Evolutionary conservation across 2,888 invertebrate species (phyloP).

Genomic region (Gibbula magus): DNA sequence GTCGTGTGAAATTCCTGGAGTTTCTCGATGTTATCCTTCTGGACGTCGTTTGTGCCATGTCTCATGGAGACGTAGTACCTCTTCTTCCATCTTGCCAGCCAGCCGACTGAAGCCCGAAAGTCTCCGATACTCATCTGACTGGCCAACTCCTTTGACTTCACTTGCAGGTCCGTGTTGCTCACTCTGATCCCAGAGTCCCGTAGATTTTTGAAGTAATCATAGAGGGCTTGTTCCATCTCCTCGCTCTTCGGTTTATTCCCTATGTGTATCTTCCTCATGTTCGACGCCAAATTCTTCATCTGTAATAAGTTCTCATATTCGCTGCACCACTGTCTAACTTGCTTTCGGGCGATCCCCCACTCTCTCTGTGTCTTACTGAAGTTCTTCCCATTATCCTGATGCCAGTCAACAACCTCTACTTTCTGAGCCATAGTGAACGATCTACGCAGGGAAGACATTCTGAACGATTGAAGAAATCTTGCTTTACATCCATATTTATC

Average conservation of each 20-base stretch:
- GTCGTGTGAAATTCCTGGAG: not conserved
- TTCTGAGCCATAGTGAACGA: not conserved
- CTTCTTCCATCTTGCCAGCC: not conserved
- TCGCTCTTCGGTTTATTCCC: not conserved
- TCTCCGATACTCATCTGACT: not conserved
- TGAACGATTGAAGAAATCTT: not conserved
- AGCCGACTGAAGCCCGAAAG: not conserved
- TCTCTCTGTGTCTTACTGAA: not conserved
- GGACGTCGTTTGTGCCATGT: not conserved
- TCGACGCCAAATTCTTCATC: not conserved
- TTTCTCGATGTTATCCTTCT: conserved; percentile 3
- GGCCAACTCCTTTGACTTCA: not conserved
- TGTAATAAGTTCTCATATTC: not conserved
- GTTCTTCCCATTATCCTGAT: not conserved
- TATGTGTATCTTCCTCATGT: not conserved
- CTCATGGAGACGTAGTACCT: not conserved
- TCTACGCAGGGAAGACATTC: not conserved
- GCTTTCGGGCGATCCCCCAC: not conserved
- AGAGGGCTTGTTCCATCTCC: not conserved
- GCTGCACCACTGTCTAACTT: not conserved
- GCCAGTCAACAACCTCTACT: not conserved
- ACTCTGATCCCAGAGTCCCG: not conserved
- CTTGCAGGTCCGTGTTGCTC: not conserved
- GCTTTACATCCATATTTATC: too few relatives aligned
- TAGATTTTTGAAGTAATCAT: not conserved